These are phyloP conservation scores for Stegodyphus mimosarum DNA, from an alignment of 1,140 invertebrate species.

Conservation along the genomic window DNA sequence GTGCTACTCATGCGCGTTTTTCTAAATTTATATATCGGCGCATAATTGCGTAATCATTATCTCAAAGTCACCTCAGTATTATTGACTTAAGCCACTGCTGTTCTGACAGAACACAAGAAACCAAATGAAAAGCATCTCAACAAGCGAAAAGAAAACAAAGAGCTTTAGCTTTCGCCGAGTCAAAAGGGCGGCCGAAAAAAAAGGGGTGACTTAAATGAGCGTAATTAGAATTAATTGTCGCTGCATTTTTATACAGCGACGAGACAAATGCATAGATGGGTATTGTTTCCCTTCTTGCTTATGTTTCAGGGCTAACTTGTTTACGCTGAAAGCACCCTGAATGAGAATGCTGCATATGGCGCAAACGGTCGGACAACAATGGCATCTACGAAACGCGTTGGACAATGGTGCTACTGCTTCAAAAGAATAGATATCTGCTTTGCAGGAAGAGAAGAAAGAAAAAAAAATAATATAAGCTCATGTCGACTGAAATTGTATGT, in stretches of 20 bases:
- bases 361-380: not conserved
- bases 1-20: too few relatives aligned
- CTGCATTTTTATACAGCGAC: conserved; percentile 13
- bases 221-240: conserved; percentile 52
- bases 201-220: conserved; percentile 26
- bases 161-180: not conserved
- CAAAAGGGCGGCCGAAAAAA: not conserved
- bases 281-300: conserved; percentile 19
- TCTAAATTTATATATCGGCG: too few relatives aligned
- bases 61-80: too few relatives aligned
- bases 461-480: not conserved
- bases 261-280: conserved; percentile 34
- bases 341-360: conserved; percentile 8
- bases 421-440: not conserved
- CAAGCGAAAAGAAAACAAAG: conserved; percentile 42
- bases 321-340: conserved; percentile 26
- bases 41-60: too few relatives aligned
- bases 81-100: not conserved
- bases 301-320: conserved; percentile 27
- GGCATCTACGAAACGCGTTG: conserved; percentile 1
- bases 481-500: not conserved
- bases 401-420: conserved; percentile 27
- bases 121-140: conserved; percentile 8
- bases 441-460: not conserved
- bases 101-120: not conserved